Conservation (phyloP, 1,140 invertebrate species). For the Drosophila melanogaster region DNA sequence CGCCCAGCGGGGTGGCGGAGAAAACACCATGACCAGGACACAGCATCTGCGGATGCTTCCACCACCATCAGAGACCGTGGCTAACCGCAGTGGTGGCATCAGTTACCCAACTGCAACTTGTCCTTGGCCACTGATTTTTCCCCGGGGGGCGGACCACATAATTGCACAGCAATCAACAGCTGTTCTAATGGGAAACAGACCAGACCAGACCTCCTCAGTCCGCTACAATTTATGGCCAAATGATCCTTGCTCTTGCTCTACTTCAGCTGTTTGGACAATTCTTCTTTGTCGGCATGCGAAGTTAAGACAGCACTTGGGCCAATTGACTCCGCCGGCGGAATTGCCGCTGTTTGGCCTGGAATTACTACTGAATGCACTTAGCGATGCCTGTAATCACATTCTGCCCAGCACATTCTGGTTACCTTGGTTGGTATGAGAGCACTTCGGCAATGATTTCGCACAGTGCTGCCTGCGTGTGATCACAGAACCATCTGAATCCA, state of each 20-base stretch:
- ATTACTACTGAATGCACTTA: slow-evolving; percentile 58
- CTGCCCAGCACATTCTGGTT: no score
- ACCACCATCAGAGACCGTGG: slow-evolving; percentile 38
- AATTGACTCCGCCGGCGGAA: slow-evolving; percentile 20
- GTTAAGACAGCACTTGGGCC: slow-evolving; percentile 23
- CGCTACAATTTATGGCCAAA: slow-evolving; percentile 63
- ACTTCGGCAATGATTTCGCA: slow-evolving; percentile 7
- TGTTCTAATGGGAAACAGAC: slow-evolving; percentile 42
- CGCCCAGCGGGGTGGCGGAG: slow-evolving; percentile 39
- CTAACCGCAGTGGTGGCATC: slow-evolving; percentile 54
- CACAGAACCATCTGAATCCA: slow-evolving; percentile 17
- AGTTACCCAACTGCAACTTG: slow-evolving; percentile 31
- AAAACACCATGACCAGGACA: slow-evolving; percentile 40
- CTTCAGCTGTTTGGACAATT: slow-evolving; percentile 52
- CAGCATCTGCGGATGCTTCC: slow-evolving; percentile 11
- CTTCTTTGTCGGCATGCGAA: slow-evolving; percentile 70
- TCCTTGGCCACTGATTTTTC: slow-evolving; percentile 67
- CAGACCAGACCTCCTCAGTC: slow-evolving; percentile 16
- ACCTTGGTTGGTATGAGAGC: no score
- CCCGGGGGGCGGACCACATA: slow-evolving; percentile 66
- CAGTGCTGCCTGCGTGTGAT: slow-evolving; percentile 29
- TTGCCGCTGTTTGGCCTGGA: slow-evolving; percentile 21
- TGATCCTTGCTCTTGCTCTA: slow-evolving; percentile 57
- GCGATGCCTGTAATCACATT: neutral
- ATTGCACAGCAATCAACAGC: slow-evolving; percentile 68